These are phyloP conservation scores for Umimayanthus kanabou DNA, from an alignment of 92 coral and sea anemone species.

Conservation along the genomic window DNA sequence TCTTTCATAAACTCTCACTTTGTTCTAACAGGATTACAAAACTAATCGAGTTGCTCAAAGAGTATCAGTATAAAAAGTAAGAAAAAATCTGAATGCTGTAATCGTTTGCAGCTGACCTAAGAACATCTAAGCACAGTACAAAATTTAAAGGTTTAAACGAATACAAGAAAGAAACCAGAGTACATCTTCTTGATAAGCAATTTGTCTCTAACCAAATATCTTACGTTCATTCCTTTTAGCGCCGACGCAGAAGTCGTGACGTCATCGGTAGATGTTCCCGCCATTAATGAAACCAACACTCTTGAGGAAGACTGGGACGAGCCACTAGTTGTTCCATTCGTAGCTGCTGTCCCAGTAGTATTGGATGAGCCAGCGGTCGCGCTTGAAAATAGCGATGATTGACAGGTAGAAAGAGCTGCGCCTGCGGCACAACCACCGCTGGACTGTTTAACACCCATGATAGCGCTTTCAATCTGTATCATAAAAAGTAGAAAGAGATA, in stretches of 20 bases:
- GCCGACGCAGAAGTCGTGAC: neutral
- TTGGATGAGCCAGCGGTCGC: neutral
- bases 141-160: too few species aligned
- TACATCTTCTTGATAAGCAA: too few species aligned
- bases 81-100: too few species aligned
- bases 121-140: too few species aligned
- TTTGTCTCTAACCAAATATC: neutral
- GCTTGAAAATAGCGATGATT: neutral
- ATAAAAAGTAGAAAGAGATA: too few species aligned
- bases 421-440: neutral
- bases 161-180: too few species aligned
- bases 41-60: too few species aligned
- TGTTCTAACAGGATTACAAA: too few species aligned
- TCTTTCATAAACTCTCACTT: too few species aligned
- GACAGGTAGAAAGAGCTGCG: neutral
- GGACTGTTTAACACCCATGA: neutral
- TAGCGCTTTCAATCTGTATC: neutral
- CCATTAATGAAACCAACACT: neutral
- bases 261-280: neutral
- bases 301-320: neutral
- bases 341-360: neutral
- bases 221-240: neutral
- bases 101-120: too few species aligned
- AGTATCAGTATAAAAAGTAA: too few species aligned
- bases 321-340: neutral